Percentiles rank a stretch among this genome's conserved stretches.
Evolutionary conservation across 2,113 vertebrate genomes (phyloP).

Genomic region (Chionis minor): DNA sequence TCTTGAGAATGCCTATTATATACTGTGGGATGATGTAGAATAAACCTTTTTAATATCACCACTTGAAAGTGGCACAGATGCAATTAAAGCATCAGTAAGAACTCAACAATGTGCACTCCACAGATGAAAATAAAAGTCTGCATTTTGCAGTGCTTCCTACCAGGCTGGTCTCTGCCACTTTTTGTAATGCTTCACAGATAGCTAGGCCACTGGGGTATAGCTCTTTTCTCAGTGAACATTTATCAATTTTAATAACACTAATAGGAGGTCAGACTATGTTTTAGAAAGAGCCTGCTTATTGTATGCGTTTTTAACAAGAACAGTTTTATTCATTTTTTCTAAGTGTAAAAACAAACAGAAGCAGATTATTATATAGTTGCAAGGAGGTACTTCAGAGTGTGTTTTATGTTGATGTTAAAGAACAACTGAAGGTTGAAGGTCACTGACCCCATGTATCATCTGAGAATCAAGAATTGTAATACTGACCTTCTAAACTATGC

Average conservation of each 20-base stretch:
- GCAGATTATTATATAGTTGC: background rate
- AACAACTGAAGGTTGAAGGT: background rate
- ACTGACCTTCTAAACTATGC: background rate
- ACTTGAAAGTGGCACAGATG: background rate
- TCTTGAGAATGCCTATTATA: background rate
- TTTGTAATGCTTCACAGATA: background rate
- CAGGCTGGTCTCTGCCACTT: background rate
- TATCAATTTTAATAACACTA: background rate
- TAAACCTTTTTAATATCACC: background rate
- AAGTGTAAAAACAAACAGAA: background rate
- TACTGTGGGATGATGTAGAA: background rate
- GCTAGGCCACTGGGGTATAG: background rate
- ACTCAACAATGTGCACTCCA: background rate
- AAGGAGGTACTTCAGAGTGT: background rate
- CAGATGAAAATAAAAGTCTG: background rate
- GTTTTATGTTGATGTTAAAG: background rate
- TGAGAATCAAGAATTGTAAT: background rate
- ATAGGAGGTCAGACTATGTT: background rate
- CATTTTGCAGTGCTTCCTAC: background rate
- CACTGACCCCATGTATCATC: background rate
- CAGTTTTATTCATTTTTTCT: background rate
- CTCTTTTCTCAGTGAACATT: background rate
- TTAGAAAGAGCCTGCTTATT: background rate
- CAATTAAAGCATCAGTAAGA: background rate
- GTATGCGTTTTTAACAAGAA: background rate